phyloP scores from a whole-genome alignment of 2,888 invertebrate genomes.

The Nowickia ferox region DNA sequence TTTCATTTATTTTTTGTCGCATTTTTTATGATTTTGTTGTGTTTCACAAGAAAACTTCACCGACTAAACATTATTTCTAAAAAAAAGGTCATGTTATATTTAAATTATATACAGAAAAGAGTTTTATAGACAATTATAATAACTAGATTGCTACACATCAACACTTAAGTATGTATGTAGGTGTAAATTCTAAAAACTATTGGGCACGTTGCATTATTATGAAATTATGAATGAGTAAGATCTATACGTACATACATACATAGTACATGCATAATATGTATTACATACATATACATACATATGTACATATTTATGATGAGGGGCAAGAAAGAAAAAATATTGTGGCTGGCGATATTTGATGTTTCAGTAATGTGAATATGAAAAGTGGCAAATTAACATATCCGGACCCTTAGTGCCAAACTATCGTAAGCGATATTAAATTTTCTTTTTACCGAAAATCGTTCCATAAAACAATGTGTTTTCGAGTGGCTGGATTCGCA shows the following conservation, averaged over 20 bases:
- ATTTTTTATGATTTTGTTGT: constrained; percentile 24
- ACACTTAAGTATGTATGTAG: constrained; percentile 37
- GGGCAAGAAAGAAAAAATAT: constrained; percentile 2
- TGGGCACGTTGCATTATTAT: constrained; percentile 46
- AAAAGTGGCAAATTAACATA: constrained; percentile 33
- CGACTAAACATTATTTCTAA: constrained; percentile 65
- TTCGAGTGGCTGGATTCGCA: no score
- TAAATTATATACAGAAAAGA: constrained; percentile 44
- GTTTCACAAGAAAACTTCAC: constrained; percentile 72
- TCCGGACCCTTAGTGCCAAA: not conserved
- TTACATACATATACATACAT: no score
- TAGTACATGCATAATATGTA: no score
- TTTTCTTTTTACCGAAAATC: not conserved
- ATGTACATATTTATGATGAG: constrained; percentile 29
- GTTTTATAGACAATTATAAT: constrained; percentile 47
- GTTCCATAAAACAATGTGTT: not conserved
- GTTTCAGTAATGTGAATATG: constrained; percentile 63
- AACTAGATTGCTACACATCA: constrained; percentile 61
- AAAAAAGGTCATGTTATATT: constrained; percentile 44
- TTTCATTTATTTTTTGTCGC: constrained; percentile 1
- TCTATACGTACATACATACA: constrained; percentile 24
- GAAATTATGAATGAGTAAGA: constrained; percentile 48
- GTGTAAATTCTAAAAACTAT: constrained; percentile 48
- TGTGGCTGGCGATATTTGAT: constrained; percentile 56
- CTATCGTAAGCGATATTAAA: not conserved